phyloP scores from a whole-genome alignment of 2,888 invertebrate species.

The Chrysolina oricalcia region DNA sequence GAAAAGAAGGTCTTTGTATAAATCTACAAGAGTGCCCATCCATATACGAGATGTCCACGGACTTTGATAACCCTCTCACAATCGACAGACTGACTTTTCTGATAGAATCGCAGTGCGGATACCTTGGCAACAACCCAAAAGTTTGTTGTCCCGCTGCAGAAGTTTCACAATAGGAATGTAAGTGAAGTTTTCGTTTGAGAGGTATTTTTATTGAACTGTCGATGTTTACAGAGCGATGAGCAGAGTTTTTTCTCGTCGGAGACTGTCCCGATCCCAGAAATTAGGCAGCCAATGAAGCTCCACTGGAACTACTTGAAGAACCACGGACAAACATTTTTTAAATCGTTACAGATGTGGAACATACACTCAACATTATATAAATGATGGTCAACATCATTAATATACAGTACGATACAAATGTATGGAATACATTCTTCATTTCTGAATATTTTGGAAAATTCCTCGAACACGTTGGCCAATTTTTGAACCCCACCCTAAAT shows the following conservation, averaged over 20 bases:
- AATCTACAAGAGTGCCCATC: conserved; percentile 71
- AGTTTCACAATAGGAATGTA: conserved; percentile 19
- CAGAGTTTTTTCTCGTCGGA: background rate
- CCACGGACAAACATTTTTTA: too few relatives aligned
- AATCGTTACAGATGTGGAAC: too few relatives aligned
- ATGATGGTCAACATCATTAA: too few relatives aligned
- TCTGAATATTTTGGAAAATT: too few relatives aligned
- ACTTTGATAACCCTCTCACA: conserved; percentile 57
- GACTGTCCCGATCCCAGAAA: background rate
- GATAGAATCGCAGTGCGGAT: conserved; percentile 74
- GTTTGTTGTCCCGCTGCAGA: conserved; percentile 72
- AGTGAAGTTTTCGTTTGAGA: conserved; percentile 15
- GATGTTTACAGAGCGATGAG: background rate
- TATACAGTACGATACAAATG: too few relatives aligned
- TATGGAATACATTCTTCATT: too few relatives aligned
- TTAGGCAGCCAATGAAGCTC: background rate
- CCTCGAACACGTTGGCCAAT: too few relatives aligned
- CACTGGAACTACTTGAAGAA: background rate
- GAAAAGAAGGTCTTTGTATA: conserved; percentile 71
- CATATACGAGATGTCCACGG: conserved; percentile 66
- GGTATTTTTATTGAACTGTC: conserved; percentile 23
- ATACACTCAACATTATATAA: too few relatives aligned
- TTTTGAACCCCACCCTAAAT: too few relatives aligned
- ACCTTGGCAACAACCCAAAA: conserved; percentile 70
- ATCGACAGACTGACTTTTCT: conserved; percentile 69